Evolutionary conservation across 2,888 invertebrate genomes (phyloP), one percentile per base, ranked within the genome.

Genomic region (Apamea anceps): DNA sequence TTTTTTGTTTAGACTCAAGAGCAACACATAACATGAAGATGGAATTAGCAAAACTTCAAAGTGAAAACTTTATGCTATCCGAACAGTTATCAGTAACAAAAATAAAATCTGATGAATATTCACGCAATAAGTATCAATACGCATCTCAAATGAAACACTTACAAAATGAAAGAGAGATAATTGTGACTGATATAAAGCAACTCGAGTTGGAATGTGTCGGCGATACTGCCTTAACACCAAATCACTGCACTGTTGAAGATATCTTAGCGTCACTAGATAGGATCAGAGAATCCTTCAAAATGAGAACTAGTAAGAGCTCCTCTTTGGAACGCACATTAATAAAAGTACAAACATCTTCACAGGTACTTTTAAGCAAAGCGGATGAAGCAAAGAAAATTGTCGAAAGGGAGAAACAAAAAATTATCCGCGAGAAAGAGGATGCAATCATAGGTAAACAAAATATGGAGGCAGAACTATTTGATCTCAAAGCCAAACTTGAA

Each of bases 1-100:
- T n/a, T 72, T 72, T 77, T 86, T 76, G 90, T 93, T 76, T 83
- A 97, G 97, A 96, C 87, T 96, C 96, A 1, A 95, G 92, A 90
- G 95, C 96, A 79, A 94, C 95, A n/a, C 96, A 96, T 88, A 95
- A 96, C 82, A 95, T 97, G 91, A 95, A 94, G 92, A 93, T 94
- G 87, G 97, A 96, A 88, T 71, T 96, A 76, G 94, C 93, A 25
- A 93, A 94, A 86, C 90, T 96, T 66, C 92, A 95, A 86, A 92
- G 91, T 77, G 90, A 93, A 73, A 95, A 96, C 75, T 73, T 87
- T 15, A 88, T 88, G 77, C 87, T 96, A 77, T 94, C 94, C 85
- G 88, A 93, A 81, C 91, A 94, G 80, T 79, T 96, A 71, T 94
- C 94, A 25, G 71, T 83, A 2, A 93, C 92, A 25, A 93, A 93